Evolutionary conservation across 2,113 vertebrate genomes (phyloP).

Genomic region (Stictonetta naevosa): DNA sequence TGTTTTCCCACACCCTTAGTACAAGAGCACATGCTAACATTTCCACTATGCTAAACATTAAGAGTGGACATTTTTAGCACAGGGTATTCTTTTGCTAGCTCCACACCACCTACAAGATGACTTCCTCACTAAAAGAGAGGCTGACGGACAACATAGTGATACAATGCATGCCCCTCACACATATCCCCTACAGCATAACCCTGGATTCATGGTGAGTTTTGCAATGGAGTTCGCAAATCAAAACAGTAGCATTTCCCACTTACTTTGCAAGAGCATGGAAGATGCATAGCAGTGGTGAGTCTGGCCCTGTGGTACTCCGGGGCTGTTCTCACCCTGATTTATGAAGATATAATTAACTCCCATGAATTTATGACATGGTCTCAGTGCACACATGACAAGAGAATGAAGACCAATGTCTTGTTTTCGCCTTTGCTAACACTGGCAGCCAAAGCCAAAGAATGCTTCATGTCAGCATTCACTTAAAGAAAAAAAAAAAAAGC

Average conservation of each 20-base stretch:
- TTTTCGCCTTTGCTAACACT: neutral
- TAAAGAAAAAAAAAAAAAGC: neutral
- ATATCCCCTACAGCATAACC: fast-evolving
- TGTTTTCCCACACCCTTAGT: neutral
- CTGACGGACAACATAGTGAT: fast-evolving
- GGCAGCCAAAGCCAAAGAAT: neutral
- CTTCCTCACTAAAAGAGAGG: neutral
- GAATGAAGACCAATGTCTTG: neutral
- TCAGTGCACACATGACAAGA: fast-evolving
- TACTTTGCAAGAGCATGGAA: neutral
- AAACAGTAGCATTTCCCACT: neutral
- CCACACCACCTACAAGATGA: too few species aligned
- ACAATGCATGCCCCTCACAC: fast-evolving
- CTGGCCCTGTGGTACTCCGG: neutral
- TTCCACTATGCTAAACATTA: fast-evolving
- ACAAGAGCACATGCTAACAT: neutral
- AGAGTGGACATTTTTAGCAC: neutral
- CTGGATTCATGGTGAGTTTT: neutral
- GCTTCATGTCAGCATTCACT: neutral
- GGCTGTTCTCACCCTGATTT: neutral
- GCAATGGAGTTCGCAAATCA: neutral
- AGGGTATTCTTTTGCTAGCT: neutral
- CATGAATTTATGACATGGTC: neutral
- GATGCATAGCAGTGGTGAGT: neutral
- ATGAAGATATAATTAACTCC: neutral